Base-by-base conservation (phyloP, 2,113 vertebrate species). In the Bujurquina vittata region DNA sequence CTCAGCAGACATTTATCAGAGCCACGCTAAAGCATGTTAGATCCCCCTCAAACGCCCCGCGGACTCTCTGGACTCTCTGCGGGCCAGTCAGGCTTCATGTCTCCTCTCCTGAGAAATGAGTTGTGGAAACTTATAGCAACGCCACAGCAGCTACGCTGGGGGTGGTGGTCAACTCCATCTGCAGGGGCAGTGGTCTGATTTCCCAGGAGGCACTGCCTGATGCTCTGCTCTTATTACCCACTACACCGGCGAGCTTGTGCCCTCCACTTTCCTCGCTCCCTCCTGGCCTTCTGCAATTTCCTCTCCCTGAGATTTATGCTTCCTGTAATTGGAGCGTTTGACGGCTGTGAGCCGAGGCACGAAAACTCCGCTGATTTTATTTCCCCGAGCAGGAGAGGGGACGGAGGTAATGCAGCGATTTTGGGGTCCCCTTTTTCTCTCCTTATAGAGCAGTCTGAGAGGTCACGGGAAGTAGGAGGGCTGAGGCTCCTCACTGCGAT, bases 301-400 rank as follows among this genome's bases (percentile, higher is more conserved):
- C 85, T 86, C 69, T 83, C 9, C 40, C 12, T 0, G 15, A 91
- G 82, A 85, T 90, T 91, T 89, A 90, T 90, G 86, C 88, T 84
- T 90, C 78, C 89, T 90, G 80, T 91, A 85, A 91, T 90, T 85
- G 86, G 46, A 88, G 86, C 81, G 29, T 78, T 84, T 10, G 43
- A 60, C 76, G 54, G 59, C 69, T 11, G 59, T 17, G 81, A 73
- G 75, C 37, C 31, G 35, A 78, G 75, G 74, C 12, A 23, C 55
- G 23, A 77, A 81, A 40, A 31, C 77, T 79, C 60, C 2, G 58
- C 65, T 14, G 62, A 49, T 52, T 80, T 73, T 69, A 80, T 82
- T 85, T 79, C 80, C 59, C 77, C 9, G 15, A 75, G 79, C 85
- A 15, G 75, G 59, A 56, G 31, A 22, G 46, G 33, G 69, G 29